Conservation (phyloP, 2,797 vertebrate genomes). For the Pterois miles region DNA sequence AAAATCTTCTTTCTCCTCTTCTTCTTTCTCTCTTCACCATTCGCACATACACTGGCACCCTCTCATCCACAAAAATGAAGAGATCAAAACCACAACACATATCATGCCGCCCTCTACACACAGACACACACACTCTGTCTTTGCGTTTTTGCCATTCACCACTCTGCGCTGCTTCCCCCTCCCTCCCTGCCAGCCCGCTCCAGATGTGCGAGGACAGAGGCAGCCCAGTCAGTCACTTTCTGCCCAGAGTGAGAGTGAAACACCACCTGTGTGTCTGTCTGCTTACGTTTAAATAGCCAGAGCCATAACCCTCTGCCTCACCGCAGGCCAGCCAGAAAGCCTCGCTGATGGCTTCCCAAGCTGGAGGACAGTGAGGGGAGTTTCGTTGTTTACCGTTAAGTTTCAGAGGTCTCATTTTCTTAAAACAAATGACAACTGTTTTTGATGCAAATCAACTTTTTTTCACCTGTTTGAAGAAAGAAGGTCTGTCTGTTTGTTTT, state of each 20-base stretch:
- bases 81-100: constrained; percentile 43
- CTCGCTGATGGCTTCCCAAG: constrained; percentile 69
- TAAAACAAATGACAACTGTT: neutral
- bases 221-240: constrained; percentile 65
- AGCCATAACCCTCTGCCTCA: constrained; percentile 27
- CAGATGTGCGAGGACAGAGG: constrained; percentile 71
- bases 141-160: constrained; percentile 37
- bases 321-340: constrained; percentile 31
- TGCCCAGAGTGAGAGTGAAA: constrained; percentile 67
- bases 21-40: constrained; percentile 23
- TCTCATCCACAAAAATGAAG: constrained; percentile 47
- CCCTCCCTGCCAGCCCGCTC: constrained; percentile 33
- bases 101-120: constrained; percentile 31
- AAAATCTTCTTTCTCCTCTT: too few relatives aligned
- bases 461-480: neutral
- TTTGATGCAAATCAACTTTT: neutral
- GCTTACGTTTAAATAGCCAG: constrained; percentile 45
- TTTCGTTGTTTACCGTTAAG: neutral
- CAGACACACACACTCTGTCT: constrained; percentile 40
- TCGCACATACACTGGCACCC: constrained; percentile 30
- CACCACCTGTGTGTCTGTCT: constrained; percentile 74
- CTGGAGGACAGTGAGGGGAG: constrained; percentile 37
- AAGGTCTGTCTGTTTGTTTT: neutral
- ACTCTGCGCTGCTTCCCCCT: constrained; percentile 7
- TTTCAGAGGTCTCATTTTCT: neutral